Base-by-base conservation (phyloP, 2,113 vertebrate genomes). In the Xerus inauris region DNA sequence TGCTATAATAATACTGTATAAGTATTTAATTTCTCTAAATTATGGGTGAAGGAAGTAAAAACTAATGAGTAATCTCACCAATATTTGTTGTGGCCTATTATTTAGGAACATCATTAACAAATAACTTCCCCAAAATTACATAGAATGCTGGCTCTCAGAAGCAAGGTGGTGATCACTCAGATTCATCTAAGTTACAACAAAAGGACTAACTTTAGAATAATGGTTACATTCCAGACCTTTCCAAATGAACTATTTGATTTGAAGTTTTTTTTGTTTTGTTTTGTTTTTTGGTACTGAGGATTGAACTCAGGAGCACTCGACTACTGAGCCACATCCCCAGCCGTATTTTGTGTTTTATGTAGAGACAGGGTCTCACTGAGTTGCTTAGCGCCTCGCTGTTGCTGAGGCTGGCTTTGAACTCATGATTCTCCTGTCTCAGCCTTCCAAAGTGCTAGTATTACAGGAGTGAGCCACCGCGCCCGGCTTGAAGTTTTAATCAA, bases 21-120 rank as follows among this genome's bases (percentile, higher is more conserved):
- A 45, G 59, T 83, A 81, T 47, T 91, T 88, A 85, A 88, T 76
- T 57, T 26, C 14, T 94, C 12, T 38, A 88, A 38, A 84, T 75
- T 89, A 84, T 64, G 76, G 32, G 32, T 32, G 19, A 95, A 87
- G 28, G 40, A 95, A 45, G 17, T 35, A 93, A 93, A 94, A 96
- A n/a, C 3, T 87, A 62, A 42, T 75, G 38, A 92, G 51, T 88
- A 57, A 40, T 80, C 82, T 67, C 89, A 77, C 62, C 57, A 49
- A 5, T 90, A 87, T 45, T 96, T 90, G 94, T 22, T 87, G 65
- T 91, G 24, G 40, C 3, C 28, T 80, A 3, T 71, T 80, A 3
- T 71, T 89, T 96, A 54, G 93, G 49, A 80, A 94, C 49, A 83
- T 13, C 72, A 65, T 65, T 71, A 71, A 71, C n/a, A 67, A 82